Evolutionary conservation across 1,140 invertebrate genomes (phyloP), one percentile per base, ranked within the genome.

Genomic region (Hypsibius dujardini): DNA sequence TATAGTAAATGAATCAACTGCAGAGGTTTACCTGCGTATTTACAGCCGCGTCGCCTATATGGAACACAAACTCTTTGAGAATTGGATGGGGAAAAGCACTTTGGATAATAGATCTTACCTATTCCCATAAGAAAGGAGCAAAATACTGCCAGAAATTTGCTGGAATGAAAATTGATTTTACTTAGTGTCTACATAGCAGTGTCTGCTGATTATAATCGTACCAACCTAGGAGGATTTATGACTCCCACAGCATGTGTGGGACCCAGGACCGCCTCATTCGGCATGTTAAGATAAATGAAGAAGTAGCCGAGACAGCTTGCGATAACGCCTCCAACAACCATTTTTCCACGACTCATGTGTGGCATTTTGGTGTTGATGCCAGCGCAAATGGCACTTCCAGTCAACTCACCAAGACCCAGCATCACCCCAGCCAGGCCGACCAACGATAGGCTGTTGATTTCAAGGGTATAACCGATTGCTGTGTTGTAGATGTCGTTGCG

Each of bases 101-200:
- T 28, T 28, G 28, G 0, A 28, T 0, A 28, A 28, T 28, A 28
- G 12, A 45, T 15, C 62, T 67, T 42, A 67, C 62, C 62, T 15
- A 67, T 67, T 12, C 62, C 62, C 62, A 67, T 67, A 7, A 67
- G 62, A 45, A 67, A 67, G 3, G 62, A 67, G 42, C 62, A 67
- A 7, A 67, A 67, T 12, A 67, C 62, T 7, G 62, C 62, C 3
- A 67, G 12, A 7, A 12, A 12, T 67, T 67, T 67, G 62, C 42
- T 67, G n/a, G n/a, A 56, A 56, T 56, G 7, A 56, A 56, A 56
- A 56, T 12, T 12, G n/a, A 56, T 56, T 56, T 12, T 56, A 56
- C 7, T 56, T 12, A 28, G 28, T n/a, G n/a, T 56, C 50, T n/a
- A 56, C 0, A 56, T n/a, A 56, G 50, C 50, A 56, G 50, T 12